These are phyloP conservation scores for Melikaiella ostensackeni DNA, from an alignment of 2,888 invertebrate species.

Conservation along the genomic window DNA sequence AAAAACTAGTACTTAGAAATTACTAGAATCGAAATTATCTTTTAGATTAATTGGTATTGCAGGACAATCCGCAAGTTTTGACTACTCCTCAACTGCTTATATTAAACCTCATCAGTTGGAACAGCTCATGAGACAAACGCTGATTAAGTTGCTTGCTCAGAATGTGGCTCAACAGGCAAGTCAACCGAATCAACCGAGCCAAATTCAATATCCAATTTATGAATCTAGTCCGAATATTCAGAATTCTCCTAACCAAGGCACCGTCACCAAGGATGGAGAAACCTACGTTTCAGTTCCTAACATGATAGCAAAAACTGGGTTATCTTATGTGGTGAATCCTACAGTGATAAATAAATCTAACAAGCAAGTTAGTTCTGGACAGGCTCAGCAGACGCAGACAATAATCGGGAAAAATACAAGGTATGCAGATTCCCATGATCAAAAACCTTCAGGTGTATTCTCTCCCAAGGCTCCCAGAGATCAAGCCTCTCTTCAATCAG, in stretches of 20 bases:
- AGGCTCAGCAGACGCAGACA: constrained; percentile 46
- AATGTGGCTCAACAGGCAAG: constrained; percentile 55
- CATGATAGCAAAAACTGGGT: constrained; percentile 65
- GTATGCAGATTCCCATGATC: constrained; percentile 58
- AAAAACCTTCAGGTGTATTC: constrained; percentile 63
- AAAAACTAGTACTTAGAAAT: constrained; percentile 60
- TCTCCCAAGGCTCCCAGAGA: constrained; percentile 58
- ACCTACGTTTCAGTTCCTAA: constrained; percentile 49
- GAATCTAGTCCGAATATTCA: constrained; percentile 40
- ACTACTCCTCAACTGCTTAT: constrained; percentile 59
- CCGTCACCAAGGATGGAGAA: constrained; percentile 51
- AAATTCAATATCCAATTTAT: constrained; percentile 42
- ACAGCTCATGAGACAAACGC: constrained; percentile 67
- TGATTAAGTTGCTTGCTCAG: constrained; percentile 65
- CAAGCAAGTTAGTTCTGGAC: constrained; percentile 48
- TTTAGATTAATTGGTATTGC: constrained; percentile 68
- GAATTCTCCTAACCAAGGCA: constrained; percentile 42
- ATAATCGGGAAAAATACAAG: constrained; percentile 55
- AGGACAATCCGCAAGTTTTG: constrained; percentile 63
- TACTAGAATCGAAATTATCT: constrained; percentile 59
- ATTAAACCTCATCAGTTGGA: constrained; percentile 65
- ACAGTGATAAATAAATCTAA: constrained; percentile 52
- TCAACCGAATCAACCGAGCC: constrained; percentile 46
- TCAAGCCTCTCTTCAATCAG: constrained; percentile 50
- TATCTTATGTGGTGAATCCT: constrained; percentile 67